Base-by-base conservation (phyloP, 2,113 vertebrate genomes). In the Sialia sialis region DNA sequence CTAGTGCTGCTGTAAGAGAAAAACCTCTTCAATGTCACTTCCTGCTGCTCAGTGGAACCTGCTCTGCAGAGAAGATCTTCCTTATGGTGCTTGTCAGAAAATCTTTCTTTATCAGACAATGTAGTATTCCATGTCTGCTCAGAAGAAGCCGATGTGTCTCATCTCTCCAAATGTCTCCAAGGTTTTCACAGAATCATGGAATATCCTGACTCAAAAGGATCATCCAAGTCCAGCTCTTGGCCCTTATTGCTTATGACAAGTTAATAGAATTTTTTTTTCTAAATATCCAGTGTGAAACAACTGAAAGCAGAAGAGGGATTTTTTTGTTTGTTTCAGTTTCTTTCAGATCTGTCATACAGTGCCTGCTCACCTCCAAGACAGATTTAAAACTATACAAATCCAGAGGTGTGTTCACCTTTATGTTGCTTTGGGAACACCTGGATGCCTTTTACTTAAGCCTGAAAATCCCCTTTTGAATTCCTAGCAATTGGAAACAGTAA, bases 131-230 rank as follows among this genome's bases (percentile, higher is more conserved):
- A 1, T 23, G 63, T 52, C 32, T 68, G 52, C 52, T 79, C 13
- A 7, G 26, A 83, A 46, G 20, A 55, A 56, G 26, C 26, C 0
- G 1, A 0, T 30, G 2, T 30, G 16, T 26, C 32, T 5, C 2
- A 2, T 75, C 8, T 82, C 54, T 56, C 48, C 76, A 16, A 16
- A 8, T 38, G 3, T 32, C 13, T 49, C 3, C 20, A 11, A 10
- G 34, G 8, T 58, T 63, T 60, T 75, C 25, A 34, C 2, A 4
- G 27, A 62, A 27, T 20, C 27, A 8, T 32, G 21, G 48, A 54
- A 16, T n/a, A 46, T 20, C 39, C 39, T 39, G 46, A 34, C 29
- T 36, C 60, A 29, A 16, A 14, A 46, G 25, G 29, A 26, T 34
- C 54, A 13, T 16, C 11, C 16, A 46, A 46, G 7, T 54, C 39